phyloP scores from a whole-genome alignment of 2,113 vertebrate genomes.

The Lutjanus erythropterus region DNA sequence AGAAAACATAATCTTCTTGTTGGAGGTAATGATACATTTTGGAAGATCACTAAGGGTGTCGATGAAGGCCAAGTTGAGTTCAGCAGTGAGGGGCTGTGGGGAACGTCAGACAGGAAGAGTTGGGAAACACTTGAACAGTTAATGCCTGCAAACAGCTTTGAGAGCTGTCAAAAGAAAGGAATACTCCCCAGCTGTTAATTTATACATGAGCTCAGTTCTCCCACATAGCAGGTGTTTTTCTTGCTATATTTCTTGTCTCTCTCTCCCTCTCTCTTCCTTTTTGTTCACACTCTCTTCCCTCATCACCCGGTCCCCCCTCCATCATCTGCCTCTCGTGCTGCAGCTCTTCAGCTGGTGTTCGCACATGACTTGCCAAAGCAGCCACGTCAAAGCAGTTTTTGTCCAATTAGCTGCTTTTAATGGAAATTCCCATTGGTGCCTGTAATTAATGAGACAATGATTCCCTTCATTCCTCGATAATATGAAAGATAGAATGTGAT shows the following conservation, averaged over 20 bases:
- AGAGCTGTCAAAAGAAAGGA: conserved; percentile 21
- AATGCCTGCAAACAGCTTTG: conserved; percentile 12
- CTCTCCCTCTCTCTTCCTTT: not conserved
- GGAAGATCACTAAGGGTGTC: not conserved
- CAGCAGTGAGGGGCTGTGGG: no score
- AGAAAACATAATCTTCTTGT: no score
- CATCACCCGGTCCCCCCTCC: not conserved
- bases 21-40: no score
- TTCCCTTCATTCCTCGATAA: not conserved
- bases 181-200: conserved; percentile 34
- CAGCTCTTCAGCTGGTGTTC: conserved; percentile 20
- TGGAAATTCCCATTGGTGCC: conserved; percentile 23
- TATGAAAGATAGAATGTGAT: not conserved
- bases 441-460: conserved; percentile 12
- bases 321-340: conserved; percentile 23
- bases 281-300: conserved; percentile 36
- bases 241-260: conserved; percentile 1
- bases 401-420: conserved; percentile 43
- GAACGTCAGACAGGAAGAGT: not conserved
- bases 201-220: conserved; percentile 26
- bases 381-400: conserved; percentile 19
- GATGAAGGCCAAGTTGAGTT: not conserved
- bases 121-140: not conserved
- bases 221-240: conserved; percentile 47
- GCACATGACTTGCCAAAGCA: conserved; percentile 38